Conservation (phyloP, 2,888 invertebrate species). For the Lacanobia wlatinum region DNA sequence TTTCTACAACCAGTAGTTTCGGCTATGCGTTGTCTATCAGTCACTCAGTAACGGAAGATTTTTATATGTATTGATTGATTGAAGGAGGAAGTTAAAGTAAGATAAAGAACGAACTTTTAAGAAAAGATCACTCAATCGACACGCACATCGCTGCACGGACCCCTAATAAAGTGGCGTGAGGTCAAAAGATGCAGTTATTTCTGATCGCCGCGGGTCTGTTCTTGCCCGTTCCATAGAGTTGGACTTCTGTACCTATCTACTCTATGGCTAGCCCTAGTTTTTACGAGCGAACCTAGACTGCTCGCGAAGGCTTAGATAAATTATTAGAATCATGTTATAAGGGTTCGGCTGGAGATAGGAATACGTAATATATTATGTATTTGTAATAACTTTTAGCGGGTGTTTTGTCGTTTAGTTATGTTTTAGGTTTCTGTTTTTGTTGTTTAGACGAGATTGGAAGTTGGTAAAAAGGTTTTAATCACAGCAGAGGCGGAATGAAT, state of each 20-base stretch:
- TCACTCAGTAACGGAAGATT: too few relatives aligned
- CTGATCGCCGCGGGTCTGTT: background rate
- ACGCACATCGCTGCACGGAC: too few relatives aligned
- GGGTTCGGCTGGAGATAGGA: conserved; percentile 27
- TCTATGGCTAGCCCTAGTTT: conserved; percentile 43
- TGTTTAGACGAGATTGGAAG: background rate
- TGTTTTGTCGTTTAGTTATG: conserved; percentile 14
- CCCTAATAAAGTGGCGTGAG: too few relatives aligned
- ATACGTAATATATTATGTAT: conserved; percentile 25
- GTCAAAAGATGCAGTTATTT: too few relatives aligned
- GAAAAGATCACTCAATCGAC: too few relatives aligned
- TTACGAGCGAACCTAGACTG: conserved; percentile 52
- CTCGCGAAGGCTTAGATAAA: conserved; percentile 58
- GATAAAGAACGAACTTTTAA: too few relatives aligned
- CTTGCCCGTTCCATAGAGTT: background rate
- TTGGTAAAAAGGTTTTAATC: conserved; percentile 3
- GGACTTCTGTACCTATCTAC: conserved; percentile 1
- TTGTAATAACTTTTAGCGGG: conserved; percentile 21
- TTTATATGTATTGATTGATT: too few relatives aligned
- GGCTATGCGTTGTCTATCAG: too few relatives aligned
- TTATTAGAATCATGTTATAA: conserved; percentile 60
- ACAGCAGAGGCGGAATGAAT: background rate
- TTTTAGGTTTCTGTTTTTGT: background rate
- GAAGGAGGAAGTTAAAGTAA: too few relatives aligned
- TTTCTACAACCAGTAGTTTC: too few relatives aligned